Evolutionary conservation across 2,113 vertebrate species (phyloP).

Genomic region (Equus quagga): DNA sequence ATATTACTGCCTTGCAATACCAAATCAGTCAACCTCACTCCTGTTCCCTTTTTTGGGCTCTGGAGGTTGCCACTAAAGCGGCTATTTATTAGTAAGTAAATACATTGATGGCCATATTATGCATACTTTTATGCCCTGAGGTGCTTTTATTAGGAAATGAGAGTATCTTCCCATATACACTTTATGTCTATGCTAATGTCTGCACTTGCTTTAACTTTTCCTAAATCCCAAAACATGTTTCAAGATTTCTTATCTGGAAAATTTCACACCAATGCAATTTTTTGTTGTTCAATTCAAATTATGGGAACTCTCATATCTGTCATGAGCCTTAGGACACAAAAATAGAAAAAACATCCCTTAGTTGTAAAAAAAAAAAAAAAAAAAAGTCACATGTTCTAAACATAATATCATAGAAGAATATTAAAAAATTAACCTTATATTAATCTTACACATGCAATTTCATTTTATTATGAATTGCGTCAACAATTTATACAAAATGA

Average conservation of each 20-base stretch:
- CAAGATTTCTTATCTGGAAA: slow-evolving; percentile 78
- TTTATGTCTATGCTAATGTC: slow-evolving; percentile 76
- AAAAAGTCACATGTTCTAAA: slow-evolving; percentile 5
- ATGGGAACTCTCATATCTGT: slow-evolving; percentile 39
- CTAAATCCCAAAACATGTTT: slow-evolving; percentile 63
- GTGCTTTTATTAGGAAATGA: slow-evolving; percentile 77
- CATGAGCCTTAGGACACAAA: slow-evolving; percentile 49
- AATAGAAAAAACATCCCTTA: slow-evolving; percentile 8
- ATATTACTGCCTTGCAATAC: slow-evolving; percentile 65
- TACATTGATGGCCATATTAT: slow-evolving; percentile 79
- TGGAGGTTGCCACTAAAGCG: slow-evolving; percentile 65
- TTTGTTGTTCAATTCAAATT: slow-evolving; percentile 64
- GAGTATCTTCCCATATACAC: slow-evolving; percentile 64
- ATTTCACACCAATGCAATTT: slow-evolving; percentile 62
- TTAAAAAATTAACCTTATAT: slow-evolving; percentile 27
- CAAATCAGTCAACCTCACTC: slow-evolving; percentile 61
- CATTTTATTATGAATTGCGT: slow-evolving; percentile 38
- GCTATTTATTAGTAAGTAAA: slow-evolving; percentile 82
- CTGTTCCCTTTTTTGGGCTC: slow-evolving; percentile 59
- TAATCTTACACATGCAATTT: slow-evolving; percentile 38
- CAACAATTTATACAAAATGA: slow-evolving; percentile 63
- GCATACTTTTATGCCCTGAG: slow-evolving; percentile 58
- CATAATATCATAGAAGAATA: neutral
- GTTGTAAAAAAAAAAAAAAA: neutral
- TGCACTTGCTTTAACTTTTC: slow-evolving; percentile 77